Conservation (phyloP, 1,140 invertebrate species). For the Latrodectus geometricus region DNA sequence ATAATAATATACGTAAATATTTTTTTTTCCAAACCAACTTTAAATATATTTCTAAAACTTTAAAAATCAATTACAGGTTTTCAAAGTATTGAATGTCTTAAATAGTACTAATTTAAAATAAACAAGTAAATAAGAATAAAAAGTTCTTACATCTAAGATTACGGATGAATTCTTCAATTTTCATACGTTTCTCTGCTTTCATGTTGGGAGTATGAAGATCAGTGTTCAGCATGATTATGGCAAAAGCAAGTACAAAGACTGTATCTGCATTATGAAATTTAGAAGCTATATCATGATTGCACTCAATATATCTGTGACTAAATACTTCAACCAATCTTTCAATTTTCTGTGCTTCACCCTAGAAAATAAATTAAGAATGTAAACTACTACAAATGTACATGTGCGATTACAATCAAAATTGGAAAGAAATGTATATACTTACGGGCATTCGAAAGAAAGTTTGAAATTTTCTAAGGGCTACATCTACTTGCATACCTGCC, state of each 20-base stretch:
- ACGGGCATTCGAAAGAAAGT: conserved; percentile 95
- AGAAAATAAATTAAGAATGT: conserved; percentile 58
- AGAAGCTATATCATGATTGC: conserved; percentile 83
- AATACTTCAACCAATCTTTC: conserved; percentile 97
- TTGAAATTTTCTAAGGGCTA: conserved; percentile 95
- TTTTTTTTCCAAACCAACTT: too few relatives aligned
- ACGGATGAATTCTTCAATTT: conserved; percentile 95
- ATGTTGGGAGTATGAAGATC: conserved; percentile 97
- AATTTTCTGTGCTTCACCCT: conserved; percentile 98
- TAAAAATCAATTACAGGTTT: too few relatives aligned
- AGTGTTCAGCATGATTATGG: conserved; percentile 99
- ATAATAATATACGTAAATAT: too few relatives aligned
- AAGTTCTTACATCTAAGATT: conserved; percentile 81
- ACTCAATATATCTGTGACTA: conserved; percentile 92
- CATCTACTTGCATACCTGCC: conserved; percentile 96
- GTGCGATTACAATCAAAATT: neutral
- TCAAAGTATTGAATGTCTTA: too few relatives aligned
- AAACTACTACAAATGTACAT: neutral
- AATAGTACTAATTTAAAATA: too few relatives aligned
- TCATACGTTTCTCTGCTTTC: conserved; percentile 95
- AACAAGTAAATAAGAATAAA: too few relatives aligned
- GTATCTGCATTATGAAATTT: conserved; percentile 79
- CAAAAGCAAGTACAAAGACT: conserved; percentile 97
- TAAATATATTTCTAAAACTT: too few relatives aligned
- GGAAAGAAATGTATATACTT: conserved; percentile 64